phyloP scores from a whole-genome alignment of 2,888 invertebrate genomes.

The Philonicus albiceps region DNA sequence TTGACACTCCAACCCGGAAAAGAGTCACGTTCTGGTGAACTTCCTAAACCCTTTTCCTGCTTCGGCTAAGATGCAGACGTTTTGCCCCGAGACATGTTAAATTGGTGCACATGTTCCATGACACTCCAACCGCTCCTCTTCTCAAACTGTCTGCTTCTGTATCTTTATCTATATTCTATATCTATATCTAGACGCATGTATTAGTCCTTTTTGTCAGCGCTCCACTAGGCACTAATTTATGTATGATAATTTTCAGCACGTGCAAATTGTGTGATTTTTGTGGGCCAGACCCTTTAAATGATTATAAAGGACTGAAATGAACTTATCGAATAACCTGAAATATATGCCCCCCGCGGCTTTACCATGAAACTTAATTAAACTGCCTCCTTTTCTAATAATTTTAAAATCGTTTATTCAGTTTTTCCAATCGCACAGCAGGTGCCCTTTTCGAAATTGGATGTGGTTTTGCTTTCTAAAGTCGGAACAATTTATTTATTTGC shows the following conservation, averaged over 20 bases:
- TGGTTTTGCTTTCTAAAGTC: background rate
- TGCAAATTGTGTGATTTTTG: background rate
- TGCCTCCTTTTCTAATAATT: background rate
- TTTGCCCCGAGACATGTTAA: slow-evolving; percentile 40
- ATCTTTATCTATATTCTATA: background rate
- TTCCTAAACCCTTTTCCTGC: slow-evolving; percentile 38
- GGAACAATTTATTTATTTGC: background rate
- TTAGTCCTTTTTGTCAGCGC: background rate
- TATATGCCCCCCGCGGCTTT: background rate
- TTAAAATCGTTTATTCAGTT: background rate
- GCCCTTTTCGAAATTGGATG: background rate
- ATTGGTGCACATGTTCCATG: slow-evolving; percentile 39
- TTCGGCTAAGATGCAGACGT: slow-evolving; percentile 39
- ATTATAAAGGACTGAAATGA: background rate
- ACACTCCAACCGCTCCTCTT: background rate
- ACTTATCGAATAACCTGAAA: background rate
- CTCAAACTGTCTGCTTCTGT: background rate
- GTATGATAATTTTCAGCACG: background rate
- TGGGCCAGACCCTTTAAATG: background rate
- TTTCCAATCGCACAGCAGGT: background rate
- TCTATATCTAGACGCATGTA: background rate
- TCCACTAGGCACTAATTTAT: background rate
- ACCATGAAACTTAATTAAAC: background rate
- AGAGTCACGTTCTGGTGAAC: slow-evolving; percentile 42
- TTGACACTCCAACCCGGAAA: slow-evolving; percentile 39